phyloP scores from a whole-genome alignment of 2,888 invertebrate species.

The Spodoptera picta region DNA sequence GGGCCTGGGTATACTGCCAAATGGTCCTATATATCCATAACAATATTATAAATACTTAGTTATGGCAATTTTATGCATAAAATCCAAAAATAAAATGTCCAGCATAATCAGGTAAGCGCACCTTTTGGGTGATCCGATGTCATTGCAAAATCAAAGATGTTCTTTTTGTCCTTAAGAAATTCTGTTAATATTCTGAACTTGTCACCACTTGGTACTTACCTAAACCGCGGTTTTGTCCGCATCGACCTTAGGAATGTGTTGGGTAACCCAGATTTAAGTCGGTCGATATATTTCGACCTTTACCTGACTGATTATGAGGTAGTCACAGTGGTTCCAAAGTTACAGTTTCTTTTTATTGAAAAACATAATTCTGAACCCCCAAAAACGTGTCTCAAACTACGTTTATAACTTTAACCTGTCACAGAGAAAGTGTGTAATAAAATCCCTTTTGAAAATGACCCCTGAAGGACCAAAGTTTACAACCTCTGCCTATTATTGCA shows the following conservation, averaged over 20 bases:
- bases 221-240: constrained; percentile 36
- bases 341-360: too few relatives aligned
- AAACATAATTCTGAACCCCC: too few relatives aligned
- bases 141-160: too few relatives aligned
- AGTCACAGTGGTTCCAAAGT: constrained; percentile 25
- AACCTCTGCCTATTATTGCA: constrained; percentile 11
- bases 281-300: constrained; percentile 67
- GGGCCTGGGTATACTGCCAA: constrained; percentile 4
- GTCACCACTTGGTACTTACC: background rate
- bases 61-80: too few relatives aligned
- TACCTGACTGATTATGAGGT: constrained; percentile 40
- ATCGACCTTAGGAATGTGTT: constrained; percentile 49
- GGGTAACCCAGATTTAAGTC: constrained; percentile 66
- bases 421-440: too few relatives aligned
- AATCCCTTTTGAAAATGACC: background rate
- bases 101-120: too few relatives aligned
- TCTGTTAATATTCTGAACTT: too few relatives aligned
- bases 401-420: too few relatives aligned
- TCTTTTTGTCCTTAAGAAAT: too few relatives aligned
- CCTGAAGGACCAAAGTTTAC: background rate
- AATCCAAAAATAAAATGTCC: too few relatives aligned
- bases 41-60: background rate
- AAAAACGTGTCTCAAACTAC: too few relatives aligned
- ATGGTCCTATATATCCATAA: constrained; percentile 13
- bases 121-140: too few relatives aligned